Evolutionary conservation across 2,113 vertebrate genomes (phyloP), one percentile per base, ranked within the genome.

Genomic region (Collichthys lucidus): DNA sequence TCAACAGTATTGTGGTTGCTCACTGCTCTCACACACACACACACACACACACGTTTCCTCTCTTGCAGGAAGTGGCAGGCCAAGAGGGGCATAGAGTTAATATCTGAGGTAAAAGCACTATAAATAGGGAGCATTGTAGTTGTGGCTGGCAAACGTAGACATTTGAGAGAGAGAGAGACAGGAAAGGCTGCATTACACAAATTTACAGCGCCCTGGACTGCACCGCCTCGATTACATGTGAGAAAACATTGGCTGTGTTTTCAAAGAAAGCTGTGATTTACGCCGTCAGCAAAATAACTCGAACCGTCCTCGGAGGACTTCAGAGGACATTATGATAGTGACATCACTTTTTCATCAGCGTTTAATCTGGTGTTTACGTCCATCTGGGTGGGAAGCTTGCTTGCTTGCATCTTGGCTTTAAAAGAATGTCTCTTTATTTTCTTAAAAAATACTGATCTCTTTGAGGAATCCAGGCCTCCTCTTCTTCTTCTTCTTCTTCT

Each of bases 41-140:
- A 83, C 72, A 75, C 67, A 72, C 74, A 77, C 44, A 69, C 74
- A 14, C 79, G 16, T 88, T 93, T 94, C 93, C 93, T 88, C 68
- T 84, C 73, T 75, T 62, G 80, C 90, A 91, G 92, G 93, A 94
- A 93, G 89, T 84, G 64, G 81, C 64, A 72, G 60, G 82, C 77
- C 31, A 63, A 84, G 85, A 76, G 0, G 84, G 81, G 70, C 79
- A 90, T 89, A 79, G 87, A 82, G 79, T 92, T 91, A 93, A 93
- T 94, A 91, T 90, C 90, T 88, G 90, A 92, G 80, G 88, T 90
- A 83, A 91, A 88, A 82, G 72, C 5, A 3, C 93, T 94, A 94
- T 94, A 95, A 95, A 94, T 95, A 95, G 93, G 77, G 80, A 74
- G 79, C 78, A 92, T 94, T 94, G 92, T 94, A 87, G 82, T 75